These are phyloP conservation scores for Drosophila greeni DNA, from an alignment of 2,888 invertebrate species.

Conservation along the genomic window DNA sequence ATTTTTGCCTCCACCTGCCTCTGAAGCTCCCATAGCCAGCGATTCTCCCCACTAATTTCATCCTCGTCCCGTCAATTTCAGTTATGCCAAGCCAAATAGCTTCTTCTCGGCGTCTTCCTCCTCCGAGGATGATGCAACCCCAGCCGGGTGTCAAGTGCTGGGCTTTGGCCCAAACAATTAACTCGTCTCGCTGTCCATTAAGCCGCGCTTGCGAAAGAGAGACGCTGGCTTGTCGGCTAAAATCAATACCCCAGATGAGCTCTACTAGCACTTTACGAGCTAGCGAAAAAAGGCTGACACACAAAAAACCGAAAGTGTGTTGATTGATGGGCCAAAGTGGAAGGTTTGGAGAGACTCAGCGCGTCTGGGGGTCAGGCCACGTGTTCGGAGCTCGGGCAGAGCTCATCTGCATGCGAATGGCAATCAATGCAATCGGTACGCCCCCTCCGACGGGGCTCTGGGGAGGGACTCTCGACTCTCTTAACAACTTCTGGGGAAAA, in stretches of 20 bases:
- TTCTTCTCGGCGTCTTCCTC: conserved; percentile 26
- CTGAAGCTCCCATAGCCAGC: neutral
- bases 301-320: conserved; percentile 66
- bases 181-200: conserved; percentile 69
- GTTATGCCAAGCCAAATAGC: conserved; percentile 63
- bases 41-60: conserved; percentile 24
- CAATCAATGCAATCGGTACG: conserved; percentile 43
- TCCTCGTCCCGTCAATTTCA: conserved; percentile 57
- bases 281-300: conserved; percentile 19
- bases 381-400: conserved; percentile 35
- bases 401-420: conserved; percentile 49
- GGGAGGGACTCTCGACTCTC: conserved; percentile 18
- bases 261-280: conserved; percentile 57
- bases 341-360: conserved; percentile 14
- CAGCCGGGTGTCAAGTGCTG: conserved; percentile 52
- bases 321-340: conserved; percentile 65
- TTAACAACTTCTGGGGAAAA: conserved; percentile 74
- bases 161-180: conserved; percentile 62
- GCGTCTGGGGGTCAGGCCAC: conserved; percentile 55
- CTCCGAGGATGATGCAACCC: conserved; percentile 7
- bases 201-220: conserved; percentile 4
- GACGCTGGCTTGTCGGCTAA: conserved; percentile 39
- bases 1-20: neutral
- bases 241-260: conserved; percentile 57
- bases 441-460: conserved; percentile 19